Conservation (phyloP, 2,888 invertebrate species). For the Esperia sulphurella region DNA sequence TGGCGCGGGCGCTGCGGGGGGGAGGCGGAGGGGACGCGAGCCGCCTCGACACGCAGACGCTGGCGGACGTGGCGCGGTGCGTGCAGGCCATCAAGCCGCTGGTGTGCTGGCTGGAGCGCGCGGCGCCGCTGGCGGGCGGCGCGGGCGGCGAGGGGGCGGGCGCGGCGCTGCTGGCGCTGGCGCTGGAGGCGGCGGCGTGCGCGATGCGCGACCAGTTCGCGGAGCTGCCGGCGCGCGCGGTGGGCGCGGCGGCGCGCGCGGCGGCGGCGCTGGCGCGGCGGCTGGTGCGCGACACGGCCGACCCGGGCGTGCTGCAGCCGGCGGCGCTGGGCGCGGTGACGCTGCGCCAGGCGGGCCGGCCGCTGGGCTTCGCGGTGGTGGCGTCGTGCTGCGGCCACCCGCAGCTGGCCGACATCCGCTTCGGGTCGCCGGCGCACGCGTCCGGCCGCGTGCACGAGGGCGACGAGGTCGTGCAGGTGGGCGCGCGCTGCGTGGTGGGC, state of each 20-base stretch:
- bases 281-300: conserved; percentile 90
- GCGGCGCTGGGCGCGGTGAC: conserved; percentile 93
- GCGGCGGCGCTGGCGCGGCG: conserved; percentile 90
- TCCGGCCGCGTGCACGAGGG: conserved; percentile 96
- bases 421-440: conserved; percentile 94
- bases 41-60: conserved; percentile 87
- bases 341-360: conserved; percentile 91
- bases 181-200: conserved; percentile 92
- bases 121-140: conserved; percentile 21
- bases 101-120: conserved; percentile 91
- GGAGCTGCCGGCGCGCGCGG: conserved; percentile 89
- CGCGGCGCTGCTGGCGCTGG: conserved; percentile 86
- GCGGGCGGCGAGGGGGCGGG: conserved; percentile 37
- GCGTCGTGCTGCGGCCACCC: conserved; percentile 88
- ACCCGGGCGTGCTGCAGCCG: conserved; percentile 95
- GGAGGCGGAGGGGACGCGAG: conserved; percentile 81
- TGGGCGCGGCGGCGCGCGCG: conserved; percentile 84
- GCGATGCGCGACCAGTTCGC: conserved; percentile 95
- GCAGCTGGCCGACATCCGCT: conserved; percentile 93
- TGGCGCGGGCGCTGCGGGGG: conserved; percentile 88
- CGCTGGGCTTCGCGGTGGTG: conserved; percentile 93
- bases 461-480: conserved; percentile 90
- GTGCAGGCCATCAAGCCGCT: conserved; percentile 92
- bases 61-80: conserved; percentile 92
- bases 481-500: conserved; percentile 51